Evolutionary conservation across 2,113 vertebrate species (phyloP).

Genomic region (Microtus montanus): DNA sequence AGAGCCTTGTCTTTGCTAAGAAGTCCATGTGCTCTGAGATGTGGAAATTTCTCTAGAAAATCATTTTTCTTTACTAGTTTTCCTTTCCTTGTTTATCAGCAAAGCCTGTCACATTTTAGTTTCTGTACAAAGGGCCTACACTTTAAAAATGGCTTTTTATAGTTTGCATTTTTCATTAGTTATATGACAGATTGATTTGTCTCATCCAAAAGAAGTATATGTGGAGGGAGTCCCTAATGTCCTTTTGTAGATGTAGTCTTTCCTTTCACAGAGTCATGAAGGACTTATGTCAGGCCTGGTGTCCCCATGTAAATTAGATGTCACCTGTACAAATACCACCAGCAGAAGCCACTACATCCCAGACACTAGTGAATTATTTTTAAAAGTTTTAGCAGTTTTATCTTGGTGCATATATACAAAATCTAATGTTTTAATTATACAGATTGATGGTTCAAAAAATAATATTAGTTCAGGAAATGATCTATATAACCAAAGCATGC

Average conservation of each 20-base stretch:
- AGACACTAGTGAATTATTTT: background rate
- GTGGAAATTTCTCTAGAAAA: background rate
- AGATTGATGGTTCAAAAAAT: background rate
- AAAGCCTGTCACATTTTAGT: background rate
- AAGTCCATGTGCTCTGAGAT: background rate
- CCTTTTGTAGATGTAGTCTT: background rate
- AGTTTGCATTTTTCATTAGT: background rate
- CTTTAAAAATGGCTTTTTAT: background rate
- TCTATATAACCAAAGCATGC: background rate
- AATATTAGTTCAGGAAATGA: background rate
- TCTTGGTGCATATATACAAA: background rate
- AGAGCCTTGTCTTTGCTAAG: background rate
- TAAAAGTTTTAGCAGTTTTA: background rate
- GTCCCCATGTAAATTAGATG: background rate
- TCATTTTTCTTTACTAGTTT: background rate
- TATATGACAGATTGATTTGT: background rate
- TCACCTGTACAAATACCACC: background rate
- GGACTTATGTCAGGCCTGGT: background rate
- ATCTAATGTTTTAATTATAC: background rate
- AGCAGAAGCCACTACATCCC: background rate
- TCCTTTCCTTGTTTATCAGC: background rate
- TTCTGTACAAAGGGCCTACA: background rate
- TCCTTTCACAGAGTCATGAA: background rate
- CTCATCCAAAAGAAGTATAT: background rate
- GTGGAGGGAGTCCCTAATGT: background rate